phyloP scores from a whole-genome alignment of 2,113 vertebrate species.

The Barbus barbus region DNA sequence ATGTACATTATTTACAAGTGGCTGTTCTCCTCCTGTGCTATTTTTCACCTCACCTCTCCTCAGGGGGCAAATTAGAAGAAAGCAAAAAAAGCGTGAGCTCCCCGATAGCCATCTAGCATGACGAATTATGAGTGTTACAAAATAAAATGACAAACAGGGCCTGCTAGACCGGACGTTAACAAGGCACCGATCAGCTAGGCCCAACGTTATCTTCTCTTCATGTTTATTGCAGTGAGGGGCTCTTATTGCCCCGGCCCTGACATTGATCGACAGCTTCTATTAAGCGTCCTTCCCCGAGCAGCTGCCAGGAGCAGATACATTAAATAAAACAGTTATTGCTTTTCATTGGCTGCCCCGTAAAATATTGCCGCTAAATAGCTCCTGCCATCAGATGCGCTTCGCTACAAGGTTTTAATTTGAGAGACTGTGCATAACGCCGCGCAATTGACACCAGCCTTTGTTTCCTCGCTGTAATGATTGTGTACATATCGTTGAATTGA shows the following conservation, averaged over 20 bases:
- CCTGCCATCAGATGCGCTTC: slow-evolving; percentile 90
- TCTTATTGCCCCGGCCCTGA: slow-evolving; percentile 85
- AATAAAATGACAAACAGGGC: slow-evolving; percentile 83
- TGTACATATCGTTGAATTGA: slow-evolving; percentile 94
- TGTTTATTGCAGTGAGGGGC: slow-evolving; percentile 92
- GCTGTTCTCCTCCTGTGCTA: slow-evolving; percentile 42
- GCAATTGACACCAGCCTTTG: slow-evolving; percentile 91
- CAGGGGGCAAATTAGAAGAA: slow-evolving; percentile 49
- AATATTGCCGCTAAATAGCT: slow-evolving; percentile 94
- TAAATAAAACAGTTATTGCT: slow-evolving; percentile 98
- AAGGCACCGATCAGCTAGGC: slow-evolving; percentile 80
- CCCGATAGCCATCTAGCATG: slow-evolving; percentile 67
- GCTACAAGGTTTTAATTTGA: slow-evolving; percentile 99
- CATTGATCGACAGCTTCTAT: slow-evolving; percentile 99
- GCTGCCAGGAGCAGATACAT: slow-evolving; percentile 97
- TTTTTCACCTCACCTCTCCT: slow-evolving; percentile 55
- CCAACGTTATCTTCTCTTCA: slow-evolving; percentile 85
- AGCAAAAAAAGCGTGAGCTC: slow-evolving; percentile 27
- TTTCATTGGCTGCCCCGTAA: slow-evolving; percentile 93
- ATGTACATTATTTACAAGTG: slow-evolving; percentile 64
- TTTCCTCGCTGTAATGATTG: slow-evolving; percentile 86
- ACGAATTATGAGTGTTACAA: slow-evolving; percentile 79
- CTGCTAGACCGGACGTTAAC: slow-evolving; percentile 81
- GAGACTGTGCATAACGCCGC: slow-evolving; percentile 85
- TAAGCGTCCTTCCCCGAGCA: slow-evolving; percentile 86